Conservation (phyloP, 2,888 invertebrate species). For the Cylindroiulus punctatus region DNA sequence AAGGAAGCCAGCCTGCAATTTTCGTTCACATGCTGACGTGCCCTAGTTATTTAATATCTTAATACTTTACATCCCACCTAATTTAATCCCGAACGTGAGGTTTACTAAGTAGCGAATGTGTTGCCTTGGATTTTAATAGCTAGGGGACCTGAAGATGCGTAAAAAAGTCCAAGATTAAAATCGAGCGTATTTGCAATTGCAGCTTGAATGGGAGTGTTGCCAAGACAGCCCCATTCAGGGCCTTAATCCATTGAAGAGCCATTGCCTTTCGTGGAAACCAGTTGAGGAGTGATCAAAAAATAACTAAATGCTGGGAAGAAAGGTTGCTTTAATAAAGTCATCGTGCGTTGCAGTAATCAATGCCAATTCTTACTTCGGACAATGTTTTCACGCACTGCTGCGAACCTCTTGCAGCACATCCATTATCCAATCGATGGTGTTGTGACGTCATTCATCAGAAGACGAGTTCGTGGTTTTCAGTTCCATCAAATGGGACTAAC, state of each 20-base stretch:
- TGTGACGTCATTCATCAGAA: too few species aligned
- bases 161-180: not conserved
- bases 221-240: not conserved
- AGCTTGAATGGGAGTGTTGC: not conserved
- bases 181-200: not conserved
- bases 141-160: not conserved
- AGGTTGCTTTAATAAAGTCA: too few species aligned
- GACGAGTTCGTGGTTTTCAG: too few species aligned
- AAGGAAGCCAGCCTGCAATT: not conserved
- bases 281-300: not conserved
- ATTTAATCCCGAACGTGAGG: not conserved
- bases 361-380: too few species aligned
- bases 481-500: too few species aligned
- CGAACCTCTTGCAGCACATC: too few species aligned
- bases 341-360: too few species aligned
- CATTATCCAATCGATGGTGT: too few species aligned
- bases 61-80: constrained; percentile 14
- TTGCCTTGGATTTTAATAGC: constrained; percentile 30
- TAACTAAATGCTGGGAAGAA: not conserved
- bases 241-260: not conserved
- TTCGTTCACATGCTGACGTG: constrained; percentile 28
- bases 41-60: constrained; percentile 35
- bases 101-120: constrained; percentile 16
- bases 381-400: too few species aligned
- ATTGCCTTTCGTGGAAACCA: not conserved